Evolutionary conservation across 2,888 invertebrate genomes (phyloP).

Genomic region (Thumatha senex): DNA sequence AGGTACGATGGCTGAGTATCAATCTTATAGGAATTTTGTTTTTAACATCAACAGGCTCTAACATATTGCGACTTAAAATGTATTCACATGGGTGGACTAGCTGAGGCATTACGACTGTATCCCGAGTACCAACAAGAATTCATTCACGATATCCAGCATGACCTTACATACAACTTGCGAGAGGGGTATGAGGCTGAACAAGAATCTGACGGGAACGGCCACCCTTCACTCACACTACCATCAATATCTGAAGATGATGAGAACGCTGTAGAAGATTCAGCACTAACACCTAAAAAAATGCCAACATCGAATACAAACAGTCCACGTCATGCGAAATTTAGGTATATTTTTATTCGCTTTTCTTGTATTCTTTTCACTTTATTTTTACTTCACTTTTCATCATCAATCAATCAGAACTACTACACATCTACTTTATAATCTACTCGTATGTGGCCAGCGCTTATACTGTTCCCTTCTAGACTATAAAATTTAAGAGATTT

Average conservation of each 20-base stretch:
- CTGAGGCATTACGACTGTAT: conserved; percentile 94
- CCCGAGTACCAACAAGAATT: conserved; percentile 98
- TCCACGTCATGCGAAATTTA: conserved; percentile 87
- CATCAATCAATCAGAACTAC: too few species aligned
- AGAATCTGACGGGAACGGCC: conserved; percentile 90
- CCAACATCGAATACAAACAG: conserved; percentile 84
- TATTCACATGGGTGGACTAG: conserved; percentile 94
- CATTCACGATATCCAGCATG: conserved; percentile 96
- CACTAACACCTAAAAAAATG: conserved; percentile 85
- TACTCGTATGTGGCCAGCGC: too few species aligned
- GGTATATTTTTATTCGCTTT: conserved; percentile 49
- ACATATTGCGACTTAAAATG: conserved; percentile 98
- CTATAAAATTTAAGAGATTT: too few species aligned
- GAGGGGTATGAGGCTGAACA: conserved; percentile 96
- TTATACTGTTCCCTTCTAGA: too few species aligned
- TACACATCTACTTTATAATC: too few species aligned
- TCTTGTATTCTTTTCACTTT: too few species aligned
- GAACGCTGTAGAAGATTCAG: conserved; percentile 90
- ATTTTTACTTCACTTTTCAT: too few species aligned
- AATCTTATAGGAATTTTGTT: too few species aligned
- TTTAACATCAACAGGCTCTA: conserved; percentile 84
- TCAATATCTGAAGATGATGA: conserved; percentile 98
- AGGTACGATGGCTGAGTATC: too few species aligned
- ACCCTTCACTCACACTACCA: conserved; percentile 92
- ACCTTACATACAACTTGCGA: conserved; percentile 96